Evolutionary conservation across 2,888 invertebrate species (phyloP).

Genomic region (Cordylochernes scorpioides): DNA sequence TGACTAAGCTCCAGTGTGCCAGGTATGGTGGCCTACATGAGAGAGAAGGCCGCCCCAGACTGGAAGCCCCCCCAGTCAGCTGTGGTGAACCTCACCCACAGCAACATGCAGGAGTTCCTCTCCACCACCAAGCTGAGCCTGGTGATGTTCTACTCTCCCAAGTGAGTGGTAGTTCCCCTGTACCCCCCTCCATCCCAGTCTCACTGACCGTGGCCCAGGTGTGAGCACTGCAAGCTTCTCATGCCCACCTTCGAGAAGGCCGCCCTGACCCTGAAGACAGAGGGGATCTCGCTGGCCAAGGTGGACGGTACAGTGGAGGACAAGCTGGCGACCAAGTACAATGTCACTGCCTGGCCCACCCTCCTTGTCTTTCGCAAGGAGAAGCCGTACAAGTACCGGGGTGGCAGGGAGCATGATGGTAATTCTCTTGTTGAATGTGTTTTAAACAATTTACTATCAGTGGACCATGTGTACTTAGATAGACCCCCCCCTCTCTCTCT

Average conservation of each 20-base stretch:
- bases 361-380: constrained; percentile 22
- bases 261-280: constrained; percentile 20
- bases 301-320: constrained; percentile 28
- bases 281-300: constrained; percentile 25
- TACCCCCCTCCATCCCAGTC: neutral
- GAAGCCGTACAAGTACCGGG: constrained; percentile 26
- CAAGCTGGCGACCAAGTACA: constrained; percentile 25
- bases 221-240: constrained; percentile 28
- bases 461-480: too few species aligned
- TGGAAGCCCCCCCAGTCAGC: constrained; percentile 29
- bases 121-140: constrained; percentile 23
- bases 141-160: constrained; percentile 32
- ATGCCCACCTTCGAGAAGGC: constrained; percentile 29
- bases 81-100: constrained; percentile 25
- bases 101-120: constrained; percentile 26
- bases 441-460: too few species aligned
- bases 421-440: neutral
- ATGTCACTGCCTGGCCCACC: constrained; percentile 29
- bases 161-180: constrained; percentile 19
- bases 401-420: constrained; percentile 22
- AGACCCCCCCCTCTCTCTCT: too few species aligned
- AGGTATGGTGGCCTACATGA: constrained; percentile 29
- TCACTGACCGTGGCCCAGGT: constrained; percentile 19
- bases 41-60: constrained; percentile 25
- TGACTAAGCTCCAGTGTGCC: too few species aligned